phyloP scores from a whole-genome alignment of 2,113 vertebrate species.

The Oxygymnocypris stewartii region DNA sequence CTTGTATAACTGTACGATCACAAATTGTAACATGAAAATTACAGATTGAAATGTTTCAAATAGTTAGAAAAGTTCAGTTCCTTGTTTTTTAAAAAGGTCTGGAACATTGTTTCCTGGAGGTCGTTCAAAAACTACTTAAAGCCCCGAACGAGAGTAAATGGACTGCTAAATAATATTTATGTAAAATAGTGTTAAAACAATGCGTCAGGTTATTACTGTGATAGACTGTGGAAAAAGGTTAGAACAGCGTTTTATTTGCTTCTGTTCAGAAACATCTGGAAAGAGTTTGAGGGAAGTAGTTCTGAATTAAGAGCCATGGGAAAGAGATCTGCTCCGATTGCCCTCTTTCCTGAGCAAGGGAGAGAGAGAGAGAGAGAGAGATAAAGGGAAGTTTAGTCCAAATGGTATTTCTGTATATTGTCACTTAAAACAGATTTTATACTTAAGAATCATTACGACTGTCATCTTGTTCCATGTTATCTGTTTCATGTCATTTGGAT shows the following conservation, averaged over 20 bases:
- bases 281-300: constrained; percentile 51
- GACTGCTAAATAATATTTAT: constrained; percentile 29
- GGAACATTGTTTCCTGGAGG: background rate
- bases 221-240: constrained; percentile 50
- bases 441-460: constrained; percentile 1
- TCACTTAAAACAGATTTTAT: constrained; percentile 22
- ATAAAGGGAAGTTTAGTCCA: constrained; percentile 19
- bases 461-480: background rate
- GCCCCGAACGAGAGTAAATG: background rate
- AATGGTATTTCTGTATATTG: constrained; percentile 21
- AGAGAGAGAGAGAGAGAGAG: constrained; percentile 12
- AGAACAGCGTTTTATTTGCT: constrained; percentile 50
- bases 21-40: background rate
- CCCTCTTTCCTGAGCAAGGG: constrained; percentile 20
- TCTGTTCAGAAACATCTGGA: constrained; percentile 57
- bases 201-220: constrained; percentile 46
- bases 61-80: background rate
- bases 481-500: constrained; percentile 1
- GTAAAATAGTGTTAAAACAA: constrained; percentile 42
- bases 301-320: constrained; percentile 54
- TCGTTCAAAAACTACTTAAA: background rate
- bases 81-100: background rate
- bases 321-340: constrained; percentile 41
- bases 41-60: background rate
- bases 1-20: background rate